Percentiles rank a stretch among this genome's conserved stretches.
These are phyloP conservation scores for Meriones unguiculatus DNA, from an alignment of 2,113 vertebrate genomes.

Conservation along the genomic window DNA sequence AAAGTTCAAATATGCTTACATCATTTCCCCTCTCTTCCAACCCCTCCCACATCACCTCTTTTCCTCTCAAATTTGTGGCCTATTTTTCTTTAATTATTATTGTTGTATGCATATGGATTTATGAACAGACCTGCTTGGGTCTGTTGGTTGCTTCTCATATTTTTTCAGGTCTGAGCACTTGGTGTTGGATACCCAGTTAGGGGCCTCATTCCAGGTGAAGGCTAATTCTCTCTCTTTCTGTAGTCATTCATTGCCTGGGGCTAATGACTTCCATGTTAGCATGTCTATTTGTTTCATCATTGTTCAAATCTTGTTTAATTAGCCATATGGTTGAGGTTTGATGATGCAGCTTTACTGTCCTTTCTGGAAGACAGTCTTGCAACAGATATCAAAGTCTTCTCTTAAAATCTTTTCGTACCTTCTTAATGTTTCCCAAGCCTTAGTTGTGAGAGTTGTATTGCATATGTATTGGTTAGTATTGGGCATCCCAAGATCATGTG, in stretches of 20 bases:
- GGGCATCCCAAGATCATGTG: not conserved
- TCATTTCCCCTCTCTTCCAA: not conserved
- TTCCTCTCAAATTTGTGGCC: no score
- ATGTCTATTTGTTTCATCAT: not conserved
- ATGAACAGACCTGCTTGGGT: not conserved
- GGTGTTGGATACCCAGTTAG: not conserved
- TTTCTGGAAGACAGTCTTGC: not conserved
- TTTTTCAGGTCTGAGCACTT: no score
- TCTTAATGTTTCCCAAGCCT: not conserved
- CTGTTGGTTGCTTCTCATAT: no score
- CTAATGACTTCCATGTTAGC: not conserved
- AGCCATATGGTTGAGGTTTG: no score
- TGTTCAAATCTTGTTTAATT: no score
- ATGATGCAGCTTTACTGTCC: not conserved
- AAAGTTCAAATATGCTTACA: not conserved
- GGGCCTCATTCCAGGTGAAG: not conserved
- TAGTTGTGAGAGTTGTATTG: not conserved
- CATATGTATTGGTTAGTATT: not conserved
- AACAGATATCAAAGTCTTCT: not conserved
- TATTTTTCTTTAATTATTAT: not conserved
- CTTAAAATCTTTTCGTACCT: not conserved
- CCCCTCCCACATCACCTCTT: not conserved
- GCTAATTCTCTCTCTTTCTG: not conserved
- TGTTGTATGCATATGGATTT: not conserved
- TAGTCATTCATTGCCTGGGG: not conserved